These are phyloP conservation scores for Lasiommata megera DNA, from an alignment of 2,888 invertebrate genomes.

Conservation along the genomic window DNA sequence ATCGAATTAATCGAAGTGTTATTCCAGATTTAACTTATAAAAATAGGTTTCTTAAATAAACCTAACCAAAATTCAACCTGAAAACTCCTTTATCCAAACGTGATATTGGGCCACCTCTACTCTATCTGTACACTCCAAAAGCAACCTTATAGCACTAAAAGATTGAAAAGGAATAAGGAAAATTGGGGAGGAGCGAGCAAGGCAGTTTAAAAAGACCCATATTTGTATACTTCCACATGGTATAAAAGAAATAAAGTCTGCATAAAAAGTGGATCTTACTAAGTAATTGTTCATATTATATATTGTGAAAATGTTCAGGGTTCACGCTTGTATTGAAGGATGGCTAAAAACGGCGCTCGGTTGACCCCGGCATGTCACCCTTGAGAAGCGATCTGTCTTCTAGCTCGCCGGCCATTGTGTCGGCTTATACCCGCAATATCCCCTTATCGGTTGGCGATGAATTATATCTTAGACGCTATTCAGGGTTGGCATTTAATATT, in stretches of 20 bases:
- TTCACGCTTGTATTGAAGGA: slow-evolving; percentile 11
- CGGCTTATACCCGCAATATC: slow-evolving; percentile 33
- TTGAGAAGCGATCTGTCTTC: slow-evolving; percentile 53
- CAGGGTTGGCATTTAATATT: slow-evolving; percentile 24
- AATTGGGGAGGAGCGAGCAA: not conserved
- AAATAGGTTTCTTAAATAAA: not conserved
- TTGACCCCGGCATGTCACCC: slow-evolving; percentile 40
- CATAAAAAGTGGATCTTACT: not conserved
- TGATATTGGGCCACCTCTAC: not conserved
- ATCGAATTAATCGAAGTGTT: too few relatives aligned
- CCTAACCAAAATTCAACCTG: not conserved
- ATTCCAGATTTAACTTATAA: too few relatives aligned
- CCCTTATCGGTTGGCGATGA: slow-evolving; percentile 34
- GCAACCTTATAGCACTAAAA: not conserved
- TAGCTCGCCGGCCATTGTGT: slow-evolving; percentile 31
- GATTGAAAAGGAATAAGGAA: slow-evolving; percentile 2
- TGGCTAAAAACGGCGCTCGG: slow-evolving; percentile 25
- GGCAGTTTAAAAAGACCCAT: too few relatives aligned
- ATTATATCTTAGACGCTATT: slow-evolving; percentile 32
- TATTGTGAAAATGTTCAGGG: not conserved
- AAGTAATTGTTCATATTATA: not conserved
- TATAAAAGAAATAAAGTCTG: not conserved
- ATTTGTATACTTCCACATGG: too few relatives aligned
- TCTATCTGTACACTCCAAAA: not conserved
- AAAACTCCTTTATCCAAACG: not conserved